Evolutionary conservation across 1,140 invertebrate species (phyloP).

Genomic region (Leptopilina boulardi): DNA sequence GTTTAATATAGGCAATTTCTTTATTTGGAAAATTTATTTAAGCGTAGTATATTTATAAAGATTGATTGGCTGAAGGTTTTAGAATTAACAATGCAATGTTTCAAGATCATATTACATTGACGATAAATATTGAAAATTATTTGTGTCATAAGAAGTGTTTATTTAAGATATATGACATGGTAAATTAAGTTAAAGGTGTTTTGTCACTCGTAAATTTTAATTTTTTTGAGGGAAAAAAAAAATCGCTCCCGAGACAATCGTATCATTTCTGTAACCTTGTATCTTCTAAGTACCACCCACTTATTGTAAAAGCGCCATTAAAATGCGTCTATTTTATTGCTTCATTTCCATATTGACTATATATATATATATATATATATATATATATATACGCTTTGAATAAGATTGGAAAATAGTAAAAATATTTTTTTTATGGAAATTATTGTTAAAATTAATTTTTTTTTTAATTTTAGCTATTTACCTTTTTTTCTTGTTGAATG

Average conservation of each 20-base stretch:
- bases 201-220: constrained; percentile 36
- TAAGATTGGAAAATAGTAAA: neutral
- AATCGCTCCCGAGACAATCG: constrained; percentile 29
- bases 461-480: neutral
- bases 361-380: no score
- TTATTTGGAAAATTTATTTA: constrained; percentile 33
- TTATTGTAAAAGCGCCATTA: constrained; percentile 30
- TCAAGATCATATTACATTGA: neutral
- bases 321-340: constrained; percentile 25
- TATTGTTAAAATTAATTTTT: no score
- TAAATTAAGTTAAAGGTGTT: constrained; percentile 30
- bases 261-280: constrained; percentile 37
- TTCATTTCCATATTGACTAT: constrained; percentile 36
- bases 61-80: constrained; percentile 10
- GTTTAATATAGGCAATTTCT: neutral
- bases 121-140: constrained; percentile 19
- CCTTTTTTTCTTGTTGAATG: neutral
- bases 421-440: no score
- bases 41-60: neutral
- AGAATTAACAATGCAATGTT: constrained; percentile 11
- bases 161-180: neutral
- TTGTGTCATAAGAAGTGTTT: neutral
- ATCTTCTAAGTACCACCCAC: constrained; percentile 25
- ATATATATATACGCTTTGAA: no score
- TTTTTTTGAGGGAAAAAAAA: constrained; percentile 19